phyloP scores from a whole-genome alignment of 2,113 vertebrate species.

The Sinosuthora webbiana region DNA sequence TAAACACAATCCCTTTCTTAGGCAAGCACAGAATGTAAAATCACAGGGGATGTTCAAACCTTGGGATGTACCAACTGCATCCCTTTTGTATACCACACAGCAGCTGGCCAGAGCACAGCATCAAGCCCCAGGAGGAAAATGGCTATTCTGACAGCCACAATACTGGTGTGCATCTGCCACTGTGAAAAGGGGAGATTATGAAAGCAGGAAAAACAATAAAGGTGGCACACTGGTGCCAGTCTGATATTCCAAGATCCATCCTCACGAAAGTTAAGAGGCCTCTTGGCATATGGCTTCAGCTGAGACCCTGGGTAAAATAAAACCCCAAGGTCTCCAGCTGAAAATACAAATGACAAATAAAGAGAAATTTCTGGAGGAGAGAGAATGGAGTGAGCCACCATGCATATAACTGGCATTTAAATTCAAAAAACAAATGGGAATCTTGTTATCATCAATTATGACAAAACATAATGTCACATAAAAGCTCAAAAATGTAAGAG shows the following conservation, averaged over 20 bases:
- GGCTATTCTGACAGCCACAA: constrained; percentile 44
- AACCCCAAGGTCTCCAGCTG: constrained; percentile 40
- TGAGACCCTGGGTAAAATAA: constrained; percentile 23
- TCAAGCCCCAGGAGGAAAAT: constrained; percentile 25
- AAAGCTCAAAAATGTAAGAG: background rate
- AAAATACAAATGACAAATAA: constrained; percentile 44
- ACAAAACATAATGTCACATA: background rate
- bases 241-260: constrained; percentile 49
- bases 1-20: background rate
- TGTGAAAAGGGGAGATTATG: constrained; percentile 48
- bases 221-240: constrained; percentile 1
- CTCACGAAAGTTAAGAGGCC: constrained; percentile 46
- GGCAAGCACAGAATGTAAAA: background rate
- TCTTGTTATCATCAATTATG: constrained; percentile 31
- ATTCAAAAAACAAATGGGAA: constrained; percentile 24
- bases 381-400: background rate
- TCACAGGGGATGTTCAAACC: constrained; percentile 16
- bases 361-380: constrained; percentile 16
- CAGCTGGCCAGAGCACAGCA: constrained; percentile 3
- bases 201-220: constrained; percentile 55
- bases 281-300: constrained; percentile 63
- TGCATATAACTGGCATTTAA: constrained; percentile 5
- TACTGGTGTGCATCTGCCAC: constrained; percentile 46
- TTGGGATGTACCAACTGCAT: constrained; percentile 12
- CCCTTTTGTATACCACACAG: constrained; percentile 14